Percentiles rank a stretch among this genome's conserved stretches.
phyloP scores from a whole-genome alignment of 2,113 vertebrate genomes.

The Turdus rufiventris region DNA sequence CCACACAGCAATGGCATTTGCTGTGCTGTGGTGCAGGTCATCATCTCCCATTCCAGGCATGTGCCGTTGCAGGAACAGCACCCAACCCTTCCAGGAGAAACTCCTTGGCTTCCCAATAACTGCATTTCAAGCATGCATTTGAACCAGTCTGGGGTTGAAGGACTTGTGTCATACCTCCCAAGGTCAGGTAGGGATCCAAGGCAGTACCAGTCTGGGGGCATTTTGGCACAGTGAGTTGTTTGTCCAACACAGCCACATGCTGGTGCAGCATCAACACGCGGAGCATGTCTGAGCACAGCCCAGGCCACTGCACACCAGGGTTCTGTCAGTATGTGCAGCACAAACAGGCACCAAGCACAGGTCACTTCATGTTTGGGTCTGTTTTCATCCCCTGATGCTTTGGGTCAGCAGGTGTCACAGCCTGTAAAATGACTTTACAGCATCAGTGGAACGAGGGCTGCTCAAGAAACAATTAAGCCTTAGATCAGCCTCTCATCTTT shows the following conservation, averaged over 20 bases:
- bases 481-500: not conserved
- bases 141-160: not conserved
- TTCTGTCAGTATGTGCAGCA: not conserved
- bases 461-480: not conserved
- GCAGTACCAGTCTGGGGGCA: accelerated
- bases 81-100: not conserved
- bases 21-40: not conserved
- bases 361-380: not conserved
- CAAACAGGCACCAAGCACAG: not conserved
- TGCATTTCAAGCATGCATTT: not conserved
- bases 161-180: accelerated
- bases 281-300: not conserved
- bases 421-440: not conserved
- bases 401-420: accelerated
- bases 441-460: not conserved
- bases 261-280: accelerated
- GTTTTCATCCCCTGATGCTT: not conserved
- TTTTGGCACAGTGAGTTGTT: not conserved
- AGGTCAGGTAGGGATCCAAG: not conserved
- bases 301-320: accelerated
- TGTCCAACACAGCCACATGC: not conserved
- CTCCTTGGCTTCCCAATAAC: not conserved
- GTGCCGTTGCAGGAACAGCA: not conserved
- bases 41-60: accelerated
- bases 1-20: not conserved